phyloP scores from a whole-genome alignment of 2,888 invertebrate species.

The Xestia c-nigrum region DNA sequence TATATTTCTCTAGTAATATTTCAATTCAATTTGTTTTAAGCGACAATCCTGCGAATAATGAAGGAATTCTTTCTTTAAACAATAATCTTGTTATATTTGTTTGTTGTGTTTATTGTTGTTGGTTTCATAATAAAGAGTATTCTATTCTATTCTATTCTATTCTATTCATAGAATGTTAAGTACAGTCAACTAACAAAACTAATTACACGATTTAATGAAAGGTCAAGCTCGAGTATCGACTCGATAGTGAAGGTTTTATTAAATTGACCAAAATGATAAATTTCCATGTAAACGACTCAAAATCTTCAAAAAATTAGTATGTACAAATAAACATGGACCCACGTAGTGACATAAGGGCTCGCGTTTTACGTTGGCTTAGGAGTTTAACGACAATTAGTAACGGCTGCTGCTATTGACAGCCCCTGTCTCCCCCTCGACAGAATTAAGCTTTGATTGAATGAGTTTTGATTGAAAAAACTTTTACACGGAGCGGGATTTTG shows the following conservation, averaged over 20 bases:
- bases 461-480: conserved; percentile 73
- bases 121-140: too few relatives aligned
- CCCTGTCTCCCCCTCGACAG: conserved; percentile 65
- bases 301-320: not conserved
- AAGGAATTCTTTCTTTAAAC: not conserved
- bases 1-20: not conserved
- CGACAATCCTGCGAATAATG: not conserved
- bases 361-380: conserved; percentile 52
- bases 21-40: not conserved
- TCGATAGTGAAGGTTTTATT: not conserved
- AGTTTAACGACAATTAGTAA: conserved; percentile 68
- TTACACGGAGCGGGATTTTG: conserved; percentile 42
- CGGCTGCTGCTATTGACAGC: conserved; percentile 70
- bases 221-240: too few relatives aligned
- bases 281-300: not conserved
- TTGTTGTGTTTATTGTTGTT: too few relatives aligned
- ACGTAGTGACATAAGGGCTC: conserved; percentile 35
- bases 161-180: not conserved
- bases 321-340: conserved; percentile 13
- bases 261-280: not conserved
- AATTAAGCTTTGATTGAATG: conserved; percentile 70
- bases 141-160: too few relatives aligned
- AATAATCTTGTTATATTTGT: not conserved
- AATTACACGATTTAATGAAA: not conserved
- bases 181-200: not conserved